These are phyloP conservation scores for Gymnobelideus leadbeateri DNA, from an alignment of 2,113 vertebrate species.

Conservation along the genomic window DNA sequence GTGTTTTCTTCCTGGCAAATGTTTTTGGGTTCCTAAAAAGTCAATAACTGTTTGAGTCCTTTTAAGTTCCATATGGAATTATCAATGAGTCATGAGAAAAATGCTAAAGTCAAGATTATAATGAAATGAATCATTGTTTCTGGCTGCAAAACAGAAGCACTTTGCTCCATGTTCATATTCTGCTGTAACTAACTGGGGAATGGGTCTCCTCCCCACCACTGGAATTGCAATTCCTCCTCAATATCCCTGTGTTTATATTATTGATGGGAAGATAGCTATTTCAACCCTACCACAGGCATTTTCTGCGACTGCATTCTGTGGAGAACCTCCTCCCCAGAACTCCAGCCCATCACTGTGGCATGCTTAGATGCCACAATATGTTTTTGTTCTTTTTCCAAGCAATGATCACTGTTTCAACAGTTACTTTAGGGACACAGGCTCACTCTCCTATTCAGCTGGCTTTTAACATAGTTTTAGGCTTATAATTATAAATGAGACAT, in stretches of 20 bases:
- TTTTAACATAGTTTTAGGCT: neutral
- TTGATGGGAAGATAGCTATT: conserved; percentile 72
- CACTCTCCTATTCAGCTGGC: neutral
- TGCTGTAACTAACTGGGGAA: conserved; percentile 43
- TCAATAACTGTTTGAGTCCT: conserved; percentile 72
- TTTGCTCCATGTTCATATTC: conserved; percentile 37
- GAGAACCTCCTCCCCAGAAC: conserved; percentile 72
- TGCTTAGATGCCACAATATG: conserved; percentile 72
- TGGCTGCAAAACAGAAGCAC: conserved; percentile 64
- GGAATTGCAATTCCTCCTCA: conserved; percentile 69
- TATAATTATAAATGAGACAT: neutral
- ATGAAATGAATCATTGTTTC: conserved; percentile 77
- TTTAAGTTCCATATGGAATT: conserved; percentile 65
- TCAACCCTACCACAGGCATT: conserved; percentile 70
- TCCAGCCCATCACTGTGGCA: conserved; percentile 72
- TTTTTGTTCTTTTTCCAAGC: conserved; percentile 66
- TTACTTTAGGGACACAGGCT: conserved; percentile 53
- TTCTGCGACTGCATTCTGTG: conserved; percentile 78
- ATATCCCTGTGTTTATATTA: conserved; percentile 59
- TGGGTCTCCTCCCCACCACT: conserved; percentile 49
- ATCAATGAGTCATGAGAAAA: conserved; percentile 81
- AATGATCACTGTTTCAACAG: conserved; percentile 50
- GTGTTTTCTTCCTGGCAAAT: conserved; percentile 18
- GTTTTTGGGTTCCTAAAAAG: conserved; percentile 72
- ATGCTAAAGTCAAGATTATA: conserved; percentile 73